A percentile compares a stretch with the other conserved stretches of the same genome.
Conservation (phyloP, 2,797 vertebrate species). For the Epinephelus malabaricus region DNA sequence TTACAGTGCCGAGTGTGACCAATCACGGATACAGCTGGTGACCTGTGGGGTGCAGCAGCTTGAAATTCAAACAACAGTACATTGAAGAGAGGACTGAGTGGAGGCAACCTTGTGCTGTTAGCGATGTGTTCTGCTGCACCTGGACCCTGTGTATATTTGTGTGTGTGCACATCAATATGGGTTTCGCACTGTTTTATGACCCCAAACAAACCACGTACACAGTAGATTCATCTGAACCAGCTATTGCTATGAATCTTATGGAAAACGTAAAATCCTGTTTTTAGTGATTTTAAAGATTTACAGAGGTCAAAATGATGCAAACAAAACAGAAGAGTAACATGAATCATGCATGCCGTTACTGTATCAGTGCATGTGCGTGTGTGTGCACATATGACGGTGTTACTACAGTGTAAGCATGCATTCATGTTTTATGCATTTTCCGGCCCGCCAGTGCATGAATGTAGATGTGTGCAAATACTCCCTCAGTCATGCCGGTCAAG, state of each 20-base stretch:
- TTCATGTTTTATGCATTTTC: slow-evolving; percentile 74
- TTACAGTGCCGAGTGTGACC: slow-evolving; percentile 16
- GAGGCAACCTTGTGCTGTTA: slow-evolving; percentile 29
- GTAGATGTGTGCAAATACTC: slow-evolving; percentile 57
- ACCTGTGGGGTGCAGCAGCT: neutral
- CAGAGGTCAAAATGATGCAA: slow-evolving; percentile 34
- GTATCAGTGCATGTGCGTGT: slow-evolving; percentile 11
- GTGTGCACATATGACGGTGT: slow-evolving; percentile 15
- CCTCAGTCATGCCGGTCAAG: slow-evolving; percentile 42
- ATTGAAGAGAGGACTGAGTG: slow-evolving; percentile 4
- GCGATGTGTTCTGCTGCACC: slow-evolving; percentile 23
- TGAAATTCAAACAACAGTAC: slow-evolving; percentile 25
- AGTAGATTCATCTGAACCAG: neutral
- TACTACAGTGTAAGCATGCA: slow-evolving; percentile 24
- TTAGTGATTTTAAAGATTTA: slow-evolving; percentile 31
- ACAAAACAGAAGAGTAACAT: slow-evolving; percentile 26
- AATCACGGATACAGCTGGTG: slow-evolving; percentile 31
- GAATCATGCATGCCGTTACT: slow-evolving; percentile 45
- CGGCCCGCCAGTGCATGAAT: slow-evolving; percentile 40
- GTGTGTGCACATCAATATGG: neutral
- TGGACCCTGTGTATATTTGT: neutral
- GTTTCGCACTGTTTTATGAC: slow-evolving; percentile 10
- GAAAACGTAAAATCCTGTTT: neutral
- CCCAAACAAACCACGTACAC: neutral
- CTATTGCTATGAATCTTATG: neutral